Conservation (phyloP, 2,113 vertebrate genomes). For the Coregonus clupeaformis region DNA sequence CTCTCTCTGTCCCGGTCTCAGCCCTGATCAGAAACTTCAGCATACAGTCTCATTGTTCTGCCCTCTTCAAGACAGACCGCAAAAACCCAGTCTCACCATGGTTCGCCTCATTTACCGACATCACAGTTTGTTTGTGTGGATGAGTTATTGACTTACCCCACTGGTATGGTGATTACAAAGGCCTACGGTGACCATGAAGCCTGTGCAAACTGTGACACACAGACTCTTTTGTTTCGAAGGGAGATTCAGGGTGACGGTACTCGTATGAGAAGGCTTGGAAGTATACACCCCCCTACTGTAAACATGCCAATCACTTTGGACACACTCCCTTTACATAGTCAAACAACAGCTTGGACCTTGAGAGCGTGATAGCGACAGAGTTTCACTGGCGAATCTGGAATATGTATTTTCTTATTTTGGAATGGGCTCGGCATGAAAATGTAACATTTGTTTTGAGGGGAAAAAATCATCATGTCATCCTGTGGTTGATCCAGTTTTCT, state of each 20-base stretch:
- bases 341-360: conserved; percentile 54
- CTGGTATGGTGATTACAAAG: conserved; percentile 75
- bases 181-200: conserved; percentile 52
- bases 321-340: conserved; percentile 35
- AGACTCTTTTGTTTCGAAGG: conserved; percentile 60
- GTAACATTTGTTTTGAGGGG: conserved; percentile 44
- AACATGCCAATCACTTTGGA: conserved; percentile 50
- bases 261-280: conserved; percentile 11
- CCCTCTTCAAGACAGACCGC: conserved; percentile 57
- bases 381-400: conserved; percentile 54
- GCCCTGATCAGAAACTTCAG: conserved; percentile 37
- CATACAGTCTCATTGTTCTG: conserved; percentile 62
- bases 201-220: conserved; percentile 65
- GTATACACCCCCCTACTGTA: conserved; percentile 48
- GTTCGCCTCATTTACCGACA: conserved; percentile 74
- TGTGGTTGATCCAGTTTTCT: conserved; percentile 50
- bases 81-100: conserved; percentile 56
- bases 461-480: conserved; percentile 47
- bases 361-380: conserved; percentile 13
- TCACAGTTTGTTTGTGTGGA: conserved; percentile 74
- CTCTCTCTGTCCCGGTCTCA: conserved; percentile 24
- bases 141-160: conserved; percentile 73
- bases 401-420: conserved; percentile 43
- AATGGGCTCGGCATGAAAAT: conserved; percentile 53
- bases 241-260: conserved; percentile 51